A percentile compares a stretch with the other conserved stretches of the same genome.
These are phyloP conservation scores for Sturnira hondurensis DNA, from an alignment of 2,113 vertebrate genomes.

Conservation along the genomic window DNA sequence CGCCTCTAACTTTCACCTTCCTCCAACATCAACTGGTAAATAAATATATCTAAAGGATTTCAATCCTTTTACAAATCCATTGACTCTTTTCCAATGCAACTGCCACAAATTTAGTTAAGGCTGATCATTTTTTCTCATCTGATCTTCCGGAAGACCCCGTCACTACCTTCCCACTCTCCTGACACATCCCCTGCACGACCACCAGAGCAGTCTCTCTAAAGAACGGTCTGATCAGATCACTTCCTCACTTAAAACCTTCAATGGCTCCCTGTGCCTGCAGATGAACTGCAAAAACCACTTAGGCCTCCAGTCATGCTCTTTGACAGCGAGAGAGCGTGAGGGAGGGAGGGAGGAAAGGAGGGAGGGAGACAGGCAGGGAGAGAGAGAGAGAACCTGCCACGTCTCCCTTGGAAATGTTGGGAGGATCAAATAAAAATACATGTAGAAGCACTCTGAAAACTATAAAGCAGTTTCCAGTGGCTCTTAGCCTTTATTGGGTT, in stretches of 20 bases:
- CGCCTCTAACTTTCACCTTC: background rate
- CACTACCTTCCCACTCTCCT: background rate
- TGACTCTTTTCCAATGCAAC: background rate
- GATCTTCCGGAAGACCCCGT: background rate
- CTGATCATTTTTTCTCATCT: background rate
- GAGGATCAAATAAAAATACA: conserved; percentile 20
- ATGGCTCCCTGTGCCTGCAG: background rate
- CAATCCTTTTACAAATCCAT: background rate
- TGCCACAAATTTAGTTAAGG: background rate
- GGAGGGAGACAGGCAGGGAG: background rate
- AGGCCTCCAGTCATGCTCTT: background rate
- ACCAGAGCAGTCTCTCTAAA: background rate
- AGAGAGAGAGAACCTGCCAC: background rate
- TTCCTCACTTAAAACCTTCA: background rate
- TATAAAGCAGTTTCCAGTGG: background rate
- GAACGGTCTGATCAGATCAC: background rate
- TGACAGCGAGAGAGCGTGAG: too few species aligned
- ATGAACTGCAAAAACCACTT: background rate
- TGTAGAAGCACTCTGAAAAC: background rate
- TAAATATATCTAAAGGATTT: background rate
- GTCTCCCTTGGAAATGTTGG: background rate
- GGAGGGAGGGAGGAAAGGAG: too few species aligned
- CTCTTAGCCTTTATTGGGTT: background rate
- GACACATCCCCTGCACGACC: background rate
- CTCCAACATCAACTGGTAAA: background rate